Percentiles rank a stretch among this genome's conserved stretches.
Evolutionary conservation across 37 sponge, comb jelly and placozoan species (phyloP).

Genomic region (Oopsacas minuta): DNA sequence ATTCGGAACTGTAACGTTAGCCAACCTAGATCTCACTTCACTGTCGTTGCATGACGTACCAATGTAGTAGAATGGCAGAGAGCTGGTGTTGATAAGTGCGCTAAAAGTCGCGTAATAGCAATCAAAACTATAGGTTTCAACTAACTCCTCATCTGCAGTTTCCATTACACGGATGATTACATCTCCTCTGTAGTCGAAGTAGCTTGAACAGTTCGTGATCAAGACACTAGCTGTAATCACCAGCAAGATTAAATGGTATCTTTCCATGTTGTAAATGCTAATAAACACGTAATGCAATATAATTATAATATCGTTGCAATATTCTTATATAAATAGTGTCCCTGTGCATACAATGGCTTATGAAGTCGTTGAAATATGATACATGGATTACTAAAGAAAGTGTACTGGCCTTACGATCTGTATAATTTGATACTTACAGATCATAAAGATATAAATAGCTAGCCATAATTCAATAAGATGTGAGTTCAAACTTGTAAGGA

Average conservation of each 20-base stretch:
- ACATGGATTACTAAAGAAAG: no score
- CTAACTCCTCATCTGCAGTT: background rate
- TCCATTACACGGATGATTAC: background rate
- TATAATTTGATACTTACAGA: no score
- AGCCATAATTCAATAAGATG: no score
- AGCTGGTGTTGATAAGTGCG: background rate
- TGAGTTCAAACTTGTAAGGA: no score
- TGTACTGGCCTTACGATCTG: no score
- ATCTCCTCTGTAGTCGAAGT: background rate
- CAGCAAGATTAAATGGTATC: background rate
- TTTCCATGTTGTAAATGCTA: background rate
- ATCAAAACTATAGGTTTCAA: background rate
- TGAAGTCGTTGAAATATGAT: background rate
- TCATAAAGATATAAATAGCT: no score
- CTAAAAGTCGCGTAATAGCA: background rate
- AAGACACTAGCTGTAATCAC: background rate
- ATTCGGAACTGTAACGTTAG: background rate
- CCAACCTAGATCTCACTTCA: background rate
- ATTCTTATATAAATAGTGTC: background rate
- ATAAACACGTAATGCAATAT: background rate
- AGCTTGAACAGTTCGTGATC: background rate
- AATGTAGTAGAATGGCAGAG: background rate
- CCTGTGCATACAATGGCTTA: background rate
- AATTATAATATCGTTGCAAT: no score
- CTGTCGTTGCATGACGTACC: background rate